phyloP scores from a whole-genome alignment of 1,140 invertebrate genomes.

The Hylaeus volcanicus region DNA sequence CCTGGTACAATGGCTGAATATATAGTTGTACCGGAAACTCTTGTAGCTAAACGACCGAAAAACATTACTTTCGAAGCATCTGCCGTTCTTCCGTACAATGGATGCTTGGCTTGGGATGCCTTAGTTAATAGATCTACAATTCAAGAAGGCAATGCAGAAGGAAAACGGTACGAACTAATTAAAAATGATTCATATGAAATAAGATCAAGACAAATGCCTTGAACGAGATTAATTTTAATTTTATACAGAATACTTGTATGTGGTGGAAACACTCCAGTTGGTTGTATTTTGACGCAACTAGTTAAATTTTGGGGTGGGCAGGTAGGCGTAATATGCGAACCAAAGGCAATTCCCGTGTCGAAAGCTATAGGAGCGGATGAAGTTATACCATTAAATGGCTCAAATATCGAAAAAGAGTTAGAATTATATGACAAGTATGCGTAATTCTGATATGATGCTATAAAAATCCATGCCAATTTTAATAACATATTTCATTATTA shows the following conservation, averaged over 20 bases:
- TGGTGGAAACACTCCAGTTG: constrained; percentile 86
- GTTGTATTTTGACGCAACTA: constrained; percentile 87
- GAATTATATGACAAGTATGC: constrained; percentile 74
- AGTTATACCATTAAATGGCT: constrained; percentile 79
- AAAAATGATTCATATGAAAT: no score
- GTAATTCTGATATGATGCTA: constrained; percentile 11
- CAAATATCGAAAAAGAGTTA: constrained; percentile 76
- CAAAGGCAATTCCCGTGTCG: constrained; percentile 80
- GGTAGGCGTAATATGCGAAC: constrained; percentile 82
- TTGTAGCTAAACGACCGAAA: constrained; percentile 84
- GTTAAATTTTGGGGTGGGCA: constrained; percentile 85
- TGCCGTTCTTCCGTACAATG: constrained; percentile 86
- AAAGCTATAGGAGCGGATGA: constrained; percentile 82
- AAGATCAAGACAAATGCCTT: no score
- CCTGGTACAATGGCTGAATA: constrained; percentile 84
- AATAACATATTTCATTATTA: constrained; percentile 39
- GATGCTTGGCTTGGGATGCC: constrained; percentile 85
- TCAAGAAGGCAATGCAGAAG: constrained; percentile 80
- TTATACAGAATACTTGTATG: constrained; percentile 84
- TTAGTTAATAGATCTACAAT: constrained; percentile 82
- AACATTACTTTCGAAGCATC: constrained; percentile 85
- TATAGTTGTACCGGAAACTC: constrained; percentile 82
- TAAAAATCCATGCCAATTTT: constrained; percentile 8
- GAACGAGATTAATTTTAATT: constrained; percentile 28
- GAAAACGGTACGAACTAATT: constrained; percentile 81